Evolutionary conservation across 2,797 vertebrate genomes (phyloP), one percentile per base, ranked within the genome.

Genomic region (Garrulus glandarius): DNA sequence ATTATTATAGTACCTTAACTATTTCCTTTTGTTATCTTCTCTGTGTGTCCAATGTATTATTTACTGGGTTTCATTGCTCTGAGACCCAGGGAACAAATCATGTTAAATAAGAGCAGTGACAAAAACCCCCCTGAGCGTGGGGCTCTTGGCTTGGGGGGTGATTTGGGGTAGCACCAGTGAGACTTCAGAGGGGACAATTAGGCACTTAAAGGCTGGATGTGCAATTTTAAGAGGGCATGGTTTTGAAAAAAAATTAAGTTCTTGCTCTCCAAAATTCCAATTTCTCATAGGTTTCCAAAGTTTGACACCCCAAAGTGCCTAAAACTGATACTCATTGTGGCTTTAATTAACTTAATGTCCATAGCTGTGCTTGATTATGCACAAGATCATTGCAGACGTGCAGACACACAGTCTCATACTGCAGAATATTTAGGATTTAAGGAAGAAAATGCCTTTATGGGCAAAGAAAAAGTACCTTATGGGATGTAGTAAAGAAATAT

Each of bases 1-100:
- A 98, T 98, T 98, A 98, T 98, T 98, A 97, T 95, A 97, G 96
- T 98, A 98, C 98, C 97, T 98, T 98, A 97, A 97, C 96, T 96
- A 97, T 98, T 98, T 98, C 97, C 97, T 98, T 98, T 98, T 97
- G 97, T 96, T 98, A 97, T 98, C 97, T 97, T 88, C 89, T 96
- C 76, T 86, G 81, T 78, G 96, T 89, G 89, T 85, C 92, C 70
- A 87, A 18, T 39, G 76, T 78, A 19, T 96, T 96, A 95, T 96
- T 97, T 93, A 96, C 85, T 79, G 89, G 37, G 69, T 92, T 93
- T 86, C 76, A 5, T 52, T 95, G 84, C 92, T 93, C 87, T 59
- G 30, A 91, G 68, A 71, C 84, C 36, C 69, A 52, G 43, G 13
- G 57, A 89, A 82, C 76, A 94, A 96, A 94, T 93, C 76, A 77